Percentiles rank a stretch among this genome's conserved stretches.
Evolutionary conservation across 2,888 invertebrate genomes (phyloP).

Genomic region (Hirtodrosophila trivittata): DNA sequence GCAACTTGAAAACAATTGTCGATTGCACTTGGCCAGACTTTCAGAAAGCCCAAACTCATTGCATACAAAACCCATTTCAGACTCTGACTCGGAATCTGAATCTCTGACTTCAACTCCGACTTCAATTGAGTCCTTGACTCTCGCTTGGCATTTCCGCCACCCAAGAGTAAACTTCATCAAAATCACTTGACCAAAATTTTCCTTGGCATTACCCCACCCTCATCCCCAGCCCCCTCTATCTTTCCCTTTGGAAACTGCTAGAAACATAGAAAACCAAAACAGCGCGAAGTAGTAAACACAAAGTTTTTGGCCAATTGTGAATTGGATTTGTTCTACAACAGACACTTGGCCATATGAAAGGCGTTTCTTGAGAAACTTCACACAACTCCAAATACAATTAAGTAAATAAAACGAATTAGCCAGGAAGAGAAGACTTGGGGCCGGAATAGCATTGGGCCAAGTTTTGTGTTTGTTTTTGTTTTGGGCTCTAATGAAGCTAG

Average conservation of each 20-base stretch:
- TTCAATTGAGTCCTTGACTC: slow-evolving; percentile 19
- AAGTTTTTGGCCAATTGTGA: slow-evolving; percentile 68
- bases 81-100: slow-evolving; percentile 1
- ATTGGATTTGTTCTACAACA: slow-evolving; percentile 46
- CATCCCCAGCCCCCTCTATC: not conserved
- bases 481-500: slow-evolving; percentile 12
- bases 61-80: slow-evolving; percentile 7
- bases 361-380: slow-evolving; percentile 22
- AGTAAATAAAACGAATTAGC: slow-evolving; percentile 50
- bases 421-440: slow-evolving; percentile 8
- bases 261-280: slow-evolving; percentile 12
- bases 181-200: slow-evolving; percentile 62
- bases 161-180: slow-evolving; percentile 58
- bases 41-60: not conserved
- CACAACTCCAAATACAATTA: slow-evolving; percentile 60
- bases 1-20: slow-evolving; percentile 61
- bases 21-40: slow-evolving; percentile 29
- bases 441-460: slow-evolving; percentile 1
- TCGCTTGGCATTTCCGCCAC: not conserved
- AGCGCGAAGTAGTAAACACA: slow-evolving; percentile 54
- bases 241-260: not conserved
- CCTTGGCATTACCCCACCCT: slow-evolving; percentile 38
- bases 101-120: too few species aligned
- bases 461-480: slow-evolving; percentile 18
- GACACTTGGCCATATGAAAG: not conserved